Conservation (phyloP, 64 coral and sea anemone genomes). For the Orbicella faveolata region DNA sequence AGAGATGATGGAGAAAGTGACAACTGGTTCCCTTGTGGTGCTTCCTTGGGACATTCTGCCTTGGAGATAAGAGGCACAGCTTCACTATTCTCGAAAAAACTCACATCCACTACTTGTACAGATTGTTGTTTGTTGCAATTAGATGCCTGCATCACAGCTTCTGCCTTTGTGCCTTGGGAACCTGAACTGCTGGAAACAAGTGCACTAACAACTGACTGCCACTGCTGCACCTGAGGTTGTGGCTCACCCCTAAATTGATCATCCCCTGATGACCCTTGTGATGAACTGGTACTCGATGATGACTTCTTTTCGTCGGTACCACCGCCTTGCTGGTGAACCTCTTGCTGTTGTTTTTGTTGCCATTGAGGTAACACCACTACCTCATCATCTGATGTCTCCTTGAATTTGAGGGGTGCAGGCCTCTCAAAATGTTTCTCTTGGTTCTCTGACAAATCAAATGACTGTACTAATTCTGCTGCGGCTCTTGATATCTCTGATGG, state of each 20-base stretch:
- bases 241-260: neutral
- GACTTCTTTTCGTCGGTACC: neutral
- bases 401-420: neutral
- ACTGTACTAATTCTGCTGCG: conserved; percentile 2
- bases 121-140: neutral
- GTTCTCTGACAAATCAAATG: neutral
- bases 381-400: conserved; percentile 10
- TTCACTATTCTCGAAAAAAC: neutral
- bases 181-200: neutral
- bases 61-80: neutral
- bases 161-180: neutral
- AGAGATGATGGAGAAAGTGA: conserved; percentile 81
- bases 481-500: conserved; percentile 1
- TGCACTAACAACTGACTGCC: conserved; percentile 24
- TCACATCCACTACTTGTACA: neutral
- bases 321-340: neutral
- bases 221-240: neutral
- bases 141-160: neutral
- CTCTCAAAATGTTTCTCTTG: neutral
- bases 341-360: conserved; percentile 20
- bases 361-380: conserved; percentile 37
- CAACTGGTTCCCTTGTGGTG: neutral
- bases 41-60: neutral
- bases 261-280: neutral
- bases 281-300: conserved; percentile 15